Base-by-base conservation (phyloP, 2,888 invertebrate species). In the Himalopsyche kuldschensis region DNA sequence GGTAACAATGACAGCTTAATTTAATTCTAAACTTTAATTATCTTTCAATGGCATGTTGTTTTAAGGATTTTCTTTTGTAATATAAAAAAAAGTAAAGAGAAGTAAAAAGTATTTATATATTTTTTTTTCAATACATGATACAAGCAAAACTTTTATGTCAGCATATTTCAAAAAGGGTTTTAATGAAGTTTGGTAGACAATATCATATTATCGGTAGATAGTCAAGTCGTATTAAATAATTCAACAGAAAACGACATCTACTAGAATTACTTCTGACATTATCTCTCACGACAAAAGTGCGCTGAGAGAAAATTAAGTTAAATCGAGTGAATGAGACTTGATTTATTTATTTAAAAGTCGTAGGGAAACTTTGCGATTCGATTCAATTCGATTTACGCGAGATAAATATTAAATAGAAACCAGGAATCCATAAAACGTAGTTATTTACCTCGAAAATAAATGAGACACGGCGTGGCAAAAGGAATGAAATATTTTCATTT, bases 261-360 rank as follows among this genome's bases (percentile, higher is more conserved):
- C 20, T 55, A 1, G 24, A 55, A 55, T 55, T 55, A 20, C 55
- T 20, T 55, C 55, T 55, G 55, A 55, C 55, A 55, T 55, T 55
- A 55, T 55, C 55, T 55, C 55, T 55, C 20, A 10, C 55, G 69
- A 46, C n/a, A 55, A 75, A 81, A 81, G 46, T 76, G 41, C 47
- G 30, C 24, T 17, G 75, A 48, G n/a, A 30, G 30, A 75, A 81
- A 81, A 75, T 47, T 35, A 31, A 76, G 48, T 30, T 41, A 46
- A 81, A 76, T 47, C 47, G 46, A 81, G 47, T 48, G 81, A 76
- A 81, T 75, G 48, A 41, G 27, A 76, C 20, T 75, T 81, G 81
- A 81, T 81, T 46, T 81, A 76, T 76, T 48, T 55, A 55, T 55
- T 55, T 55, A 55, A 55, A 55, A 55, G 55, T 55, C 55, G 55